Conservation (phyloP, 2,113 vertebrate species). For the Mirza zaza region DNA sequence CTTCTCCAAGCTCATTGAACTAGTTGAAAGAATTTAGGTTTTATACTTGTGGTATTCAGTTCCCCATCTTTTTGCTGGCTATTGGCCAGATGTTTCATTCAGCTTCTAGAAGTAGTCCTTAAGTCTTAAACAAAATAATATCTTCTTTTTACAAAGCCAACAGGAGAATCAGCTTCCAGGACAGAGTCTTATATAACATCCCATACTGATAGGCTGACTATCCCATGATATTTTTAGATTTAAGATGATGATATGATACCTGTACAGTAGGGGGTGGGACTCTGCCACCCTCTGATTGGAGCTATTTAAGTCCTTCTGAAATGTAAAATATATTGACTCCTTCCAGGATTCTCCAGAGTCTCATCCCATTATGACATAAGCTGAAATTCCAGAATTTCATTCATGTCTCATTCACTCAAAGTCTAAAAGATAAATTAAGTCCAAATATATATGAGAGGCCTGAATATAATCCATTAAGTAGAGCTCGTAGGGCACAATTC, state of each 20-base stretch:
- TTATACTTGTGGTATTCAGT: rapidly evolving
- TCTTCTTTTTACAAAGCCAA: not conserved
- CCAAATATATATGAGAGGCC: not conserved
- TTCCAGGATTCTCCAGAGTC: not conserved
- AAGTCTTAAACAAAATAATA: not conserved
- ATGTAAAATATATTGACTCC: not conserved
- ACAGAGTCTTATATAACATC: not conserved
- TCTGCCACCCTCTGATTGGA: not conserved
- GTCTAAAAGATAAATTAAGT: not conserved
- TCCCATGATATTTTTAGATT: rapidly evolving
- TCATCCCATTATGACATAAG: not conserved
- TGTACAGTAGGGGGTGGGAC: rapidly evolving
- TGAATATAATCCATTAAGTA: not conserved
- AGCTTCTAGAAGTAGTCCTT: not conserved
- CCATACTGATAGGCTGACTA: not conserved
- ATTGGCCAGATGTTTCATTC: not conserved
- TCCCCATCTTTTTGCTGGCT: not conserved
- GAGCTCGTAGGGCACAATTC: not conserved
- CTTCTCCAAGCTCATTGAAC: not conserved
- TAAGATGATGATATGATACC: no score
- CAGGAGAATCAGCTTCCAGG: not conserved
- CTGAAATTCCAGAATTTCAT: not conserved
- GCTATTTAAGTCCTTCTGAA: not conserved
- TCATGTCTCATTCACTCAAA: not conserved
- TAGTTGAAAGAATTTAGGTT: not conserved